Base-by-base conservation (phyloP, 2,113 vertebrate genomes). In the Gasterosteus aculeatus region DNA sequence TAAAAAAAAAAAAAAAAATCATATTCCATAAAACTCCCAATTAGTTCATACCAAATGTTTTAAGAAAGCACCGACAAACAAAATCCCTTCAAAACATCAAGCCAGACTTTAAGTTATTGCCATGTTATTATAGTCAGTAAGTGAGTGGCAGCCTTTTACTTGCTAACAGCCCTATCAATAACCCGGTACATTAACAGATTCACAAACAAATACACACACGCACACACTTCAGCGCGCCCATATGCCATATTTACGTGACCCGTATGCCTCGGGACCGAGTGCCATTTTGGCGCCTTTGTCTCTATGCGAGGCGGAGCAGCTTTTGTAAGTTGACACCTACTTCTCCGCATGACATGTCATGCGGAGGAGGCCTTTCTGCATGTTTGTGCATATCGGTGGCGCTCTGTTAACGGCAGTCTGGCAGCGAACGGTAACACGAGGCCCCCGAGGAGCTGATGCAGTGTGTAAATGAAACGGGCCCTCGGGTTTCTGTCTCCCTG, bases 341-440 rank as follows among this genome's bases (percentile, higher is more conserved):
- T 83, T 71, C 81, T 91, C 78, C 84, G 79, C 72, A 62, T 88
- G 87, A 87, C 88, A 92, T 84, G 89, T 94, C 94, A 88, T 81
- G 86, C 58, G 59, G 47, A 87, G 83, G 79, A 86, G 88, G 89
- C 88, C 91, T 85, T 88, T 93, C 84, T 89, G 81, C 88, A 87
- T 94, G 93, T 93, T 94, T 94, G 92, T 91, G 94, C 92, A 92
- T 91, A 92, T 93, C 89, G 12, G 75, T 19, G 88, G 68, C 88
- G 84, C 93, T 92, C 94, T 93, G 93, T 77, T 3, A 91, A 93
- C 95, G 94, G 95, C 96, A 95, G 93, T 60, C 93, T 94, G 94
- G 94, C 95, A 94, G 92, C 90, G 2, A 84, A 89, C 82, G 64
- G 96, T 95, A 96, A 97, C 89, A 87, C 60, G 92, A 98, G 87